phyloP scores from a whole-genome alignment of 2,888 invertebrate genomes.

The Diarsia dahlii region DNA sequence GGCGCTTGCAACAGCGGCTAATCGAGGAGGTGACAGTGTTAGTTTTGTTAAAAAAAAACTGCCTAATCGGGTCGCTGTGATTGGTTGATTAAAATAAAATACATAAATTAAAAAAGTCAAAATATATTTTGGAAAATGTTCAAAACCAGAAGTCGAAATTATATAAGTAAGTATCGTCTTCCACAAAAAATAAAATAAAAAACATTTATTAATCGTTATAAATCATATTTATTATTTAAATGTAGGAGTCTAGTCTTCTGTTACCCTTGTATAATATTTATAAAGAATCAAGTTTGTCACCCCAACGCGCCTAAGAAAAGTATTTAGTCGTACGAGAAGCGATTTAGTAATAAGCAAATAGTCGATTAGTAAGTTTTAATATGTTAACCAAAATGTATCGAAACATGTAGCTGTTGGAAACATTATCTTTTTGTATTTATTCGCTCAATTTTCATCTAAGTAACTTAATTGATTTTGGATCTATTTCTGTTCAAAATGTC shows the following conservation, averaged over 20 bases:
- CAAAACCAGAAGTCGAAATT: not conserved
- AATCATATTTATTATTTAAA: not conserved
- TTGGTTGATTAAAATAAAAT: not conserved
- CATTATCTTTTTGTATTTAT: slow-evolving; percentile 42
- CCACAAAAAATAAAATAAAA: not conserved
- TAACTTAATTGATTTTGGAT: slow-evolving; percentile 28
- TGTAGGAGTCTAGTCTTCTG: slow-evolving; percentile 40
- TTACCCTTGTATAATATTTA: slow-evolving; percentile 15
- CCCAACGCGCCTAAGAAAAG: slow-evolving; percentile 59
- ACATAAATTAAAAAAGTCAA: not conserved
- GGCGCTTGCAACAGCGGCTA: too few species aligned
- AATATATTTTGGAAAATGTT: not conserved
- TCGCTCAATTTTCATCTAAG: slow-evolving; percentile 52
- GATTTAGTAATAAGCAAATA: slow-evolving; percentile 62
- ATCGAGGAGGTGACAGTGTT: too few species aligned
- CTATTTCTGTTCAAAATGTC: slow-evolving; percentile 34
- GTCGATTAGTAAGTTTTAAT: slow-evolving; percentile 61
- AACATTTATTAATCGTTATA: not conserved
- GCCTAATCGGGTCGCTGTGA: not conserved
- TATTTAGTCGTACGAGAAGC: slow-evolving; percentile 59
- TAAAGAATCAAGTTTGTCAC: slow-evolving; percentile 50
- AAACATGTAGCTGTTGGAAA: slow-evolving; percentile 58
- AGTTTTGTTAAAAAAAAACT: too few species aligned
- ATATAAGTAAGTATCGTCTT: not conserved
- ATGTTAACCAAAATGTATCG: slow-evolving; percentile 65